Conservation (phyloP, 2,888 invertebrate genomes). For the Neria commutata region DNA sequence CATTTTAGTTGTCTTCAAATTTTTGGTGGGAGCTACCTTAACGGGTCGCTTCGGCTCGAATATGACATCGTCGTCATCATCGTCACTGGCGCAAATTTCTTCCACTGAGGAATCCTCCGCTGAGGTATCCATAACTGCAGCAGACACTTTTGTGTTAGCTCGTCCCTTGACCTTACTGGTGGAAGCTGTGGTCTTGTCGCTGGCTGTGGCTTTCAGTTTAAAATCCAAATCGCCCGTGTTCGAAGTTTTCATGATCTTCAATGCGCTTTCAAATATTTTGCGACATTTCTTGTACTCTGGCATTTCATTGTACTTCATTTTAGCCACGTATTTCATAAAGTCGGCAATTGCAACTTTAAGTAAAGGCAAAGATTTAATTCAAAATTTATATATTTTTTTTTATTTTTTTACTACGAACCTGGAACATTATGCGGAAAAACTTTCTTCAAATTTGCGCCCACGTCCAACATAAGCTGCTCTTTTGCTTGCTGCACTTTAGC, state of each 20-base stretch:
- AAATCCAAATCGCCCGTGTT: constrained; percentile 66
- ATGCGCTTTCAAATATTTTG: constrained; percentile 69
- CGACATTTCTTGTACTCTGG: constrained; percentile 79
- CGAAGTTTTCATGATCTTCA: constrained; percentile 69
- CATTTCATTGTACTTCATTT: constrained; percentile 71
- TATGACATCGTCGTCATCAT: constrained; percentile 39
- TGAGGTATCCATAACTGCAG: neutral
- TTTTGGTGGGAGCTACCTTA: constrained; percentile 23
- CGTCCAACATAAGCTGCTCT: constrained; percentile 70
- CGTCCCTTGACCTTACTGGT: constrained; percentile 30
- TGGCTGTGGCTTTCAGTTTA: constrained; percentile 34
- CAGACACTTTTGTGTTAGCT: neutral
- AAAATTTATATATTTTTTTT: neutral
- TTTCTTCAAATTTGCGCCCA: constrained; percentile 41
- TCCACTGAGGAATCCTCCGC: constrained; percentile 31
- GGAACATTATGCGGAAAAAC: constrained; percentile 59
- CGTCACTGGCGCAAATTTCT: constrained; percentile 42
- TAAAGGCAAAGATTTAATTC: neutral
- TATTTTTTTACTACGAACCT: constrained; percentile 53
- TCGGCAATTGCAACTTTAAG: constrained; percentile 66
- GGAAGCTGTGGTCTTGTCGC: constrained; percentile 29
- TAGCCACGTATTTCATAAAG: constrained; percentile 72
- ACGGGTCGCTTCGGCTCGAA: constrained; percentile 30
- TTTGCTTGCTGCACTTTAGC: constrained; percentile 72
- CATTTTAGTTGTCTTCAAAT: constrained; percentile 1